Percentiles rank a stretch among this genome's conserved stretches.
Evolutionary conservation across 2,888 invertebrate species (phyloP).

Genomic region (Epistrophe eligans): DNA sequence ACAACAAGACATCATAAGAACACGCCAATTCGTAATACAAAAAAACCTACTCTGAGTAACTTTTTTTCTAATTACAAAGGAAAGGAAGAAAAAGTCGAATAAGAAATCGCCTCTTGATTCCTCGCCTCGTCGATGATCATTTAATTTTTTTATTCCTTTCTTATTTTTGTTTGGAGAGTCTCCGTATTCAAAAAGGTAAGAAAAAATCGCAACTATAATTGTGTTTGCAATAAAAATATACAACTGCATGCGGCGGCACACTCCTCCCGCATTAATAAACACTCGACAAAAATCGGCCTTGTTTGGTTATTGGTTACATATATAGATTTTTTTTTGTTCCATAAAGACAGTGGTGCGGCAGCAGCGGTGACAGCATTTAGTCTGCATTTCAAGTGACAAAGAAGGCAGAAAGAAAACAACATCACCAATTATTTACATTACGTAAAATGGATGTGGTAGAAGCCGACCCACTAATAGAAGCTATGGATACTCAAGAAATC

Average conservation of each 20-base stretch:
- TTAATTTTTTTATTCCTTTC: not conserved
- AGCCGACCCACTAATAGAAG: conserved; percentile 83
- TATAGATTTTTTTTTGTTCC: conserved; percentile 44
- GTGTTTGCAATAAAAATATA: conserved; percentile 14
- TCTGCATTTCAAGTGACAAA: conserved; percentile 68
- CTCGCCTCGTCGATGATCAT: conserved; percentile 7
- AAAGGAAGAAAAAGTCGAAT: conserved; percentile 28
- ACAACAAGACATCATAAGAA: conserved; percentile 41
- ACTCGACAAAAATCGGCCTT: conserved; percentile 17
- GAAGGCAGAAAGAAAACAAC: conserved; percentile 65
- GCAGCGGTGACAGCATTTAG: conserved; percentile 49
- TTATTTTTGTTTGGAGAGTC: conserved; percentile 15
- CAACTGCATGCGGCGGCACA: not conserved
- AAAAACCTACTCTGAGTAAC: conserved; percentile 3
- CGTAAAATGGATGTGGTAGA: conserved; percentile 80
- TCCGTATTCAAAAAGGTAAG: conserved; percentile 30
- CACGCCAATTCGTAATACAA: conserved; percentile 56
- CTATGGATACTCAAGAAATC: conserved; percentile 83
- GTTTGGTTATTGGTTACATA: conserved; percentile 37
- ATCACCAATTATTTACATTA: conserved; percentile 71
- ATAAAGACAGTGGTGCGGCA: conserved; percentile 52
- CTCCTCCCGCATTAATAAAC: conserved; percentile 40
- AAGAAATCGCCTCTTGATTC: conserved; percentile 13
- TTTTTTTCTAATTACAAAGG: conserved; percentile 27
- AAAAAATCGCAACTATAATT: conserved; percentile 18